Percentiles rank a stretch among this genome's conserved stretches.
Evolutionary conservation across 2,888 invertebrate species (phyloP).

Genomic region (Drosophila antonietae): DNA sequence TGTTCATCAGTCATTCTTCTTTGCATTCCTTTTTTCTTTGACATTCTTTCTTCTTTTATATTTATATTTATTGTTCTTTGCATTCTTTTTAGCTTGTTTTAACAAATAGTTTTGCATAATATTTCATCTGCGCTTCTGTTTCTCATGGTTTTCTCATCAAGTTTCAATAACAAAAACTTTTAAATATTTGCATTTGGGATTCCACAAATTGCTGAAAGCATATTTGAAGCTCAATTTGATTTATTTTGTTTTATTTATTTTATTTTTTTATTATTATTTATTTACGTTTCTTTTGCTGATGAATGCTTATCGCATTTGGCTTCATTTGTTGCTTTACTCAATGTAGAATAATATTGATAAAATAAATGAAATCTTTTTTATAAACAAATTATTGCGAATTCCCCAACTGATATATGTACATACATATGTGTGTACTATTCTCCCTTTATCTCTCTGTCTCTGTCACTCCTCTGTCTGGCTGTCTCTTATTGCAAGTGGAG

Average conservation of each 20-base stretch:
- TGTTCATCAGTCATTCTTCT: not conserved
- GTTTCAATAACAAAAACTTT: constrained; percentile 6
- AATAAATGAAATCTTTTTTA: constrained; percentile 33
- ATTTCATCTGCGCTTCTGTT: not conserved
- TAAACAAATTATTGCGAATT: constrained; percentile 41
- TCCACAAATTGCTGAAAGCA: constrained; percentile 6
- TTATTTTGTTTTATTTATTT: constrained; percentile 2
- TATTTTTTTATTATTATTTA: not conserved
- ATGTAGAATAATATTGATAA: constrained; percentile 65
- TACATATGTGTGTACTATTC: not conserved
- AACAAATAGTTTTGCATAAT: not conserved
- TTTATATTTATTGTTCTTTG: not conserved
- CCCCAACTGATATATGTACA: constrained; percentile 26
- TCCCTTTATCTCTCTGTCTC: not conserved
- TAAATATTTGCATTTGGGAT: constrained; percentile 4
- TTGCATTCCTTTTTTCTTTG: not conserved
- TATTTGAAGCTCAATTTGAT: constrained; percentile 13
- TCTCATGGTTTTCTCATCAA: not conserved
- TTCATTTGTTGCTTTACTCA: constrained; percentile 50
- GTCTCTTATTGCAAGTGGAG: constrained; percentile 13
- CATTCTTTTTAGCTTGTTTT: not conserved
- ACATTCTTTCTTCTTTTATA: not conserved
- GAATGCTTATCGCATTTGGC: constrained; percentile 39
- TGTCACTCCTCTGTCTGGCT: not conserved
- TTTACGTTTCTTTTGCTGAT: constrained; percentile 3